Evolutionary conservation across 2,113 vertebrate species (phyloP), one percentile per base, ranked within the genome.

Genomic region (Melanocharis versteri): DNA sequence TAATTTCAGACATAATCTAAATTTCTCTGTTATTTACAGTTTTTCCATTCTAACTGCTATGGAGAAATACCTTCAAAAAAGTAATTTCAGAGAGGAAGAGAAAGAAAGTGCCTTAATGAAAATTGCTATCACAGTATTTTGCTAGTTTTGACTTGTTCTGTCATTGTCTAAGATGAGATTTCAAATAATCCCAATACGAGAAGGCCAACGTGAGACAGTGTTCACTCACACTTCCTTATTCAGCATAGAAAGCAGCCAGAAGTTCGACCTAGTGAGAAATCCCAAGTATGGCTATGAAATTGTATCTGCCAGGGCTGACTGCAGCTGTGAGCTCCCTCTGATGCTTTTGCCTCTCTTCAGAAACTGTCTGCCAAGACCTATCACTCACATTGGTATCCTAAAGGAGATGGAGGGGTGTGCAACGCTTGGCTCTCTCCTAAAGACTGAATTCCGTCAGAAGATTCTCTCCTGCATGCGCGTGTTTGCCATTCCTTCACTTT

Each of bases 231-330:
- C 83, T 96, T 94, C 96, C 94, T 96, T 97, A 88, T 96, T 96
- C 93, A 96, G 94, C 3, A 2, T 18, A 64, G 54, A 83, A 81
- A 47, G 66, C 87, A 88, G 79, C 68, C 76, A 91, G 68, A 65
- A 96, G 78, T 22, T 65, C 2, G 0, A 31, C 40, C 35, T 27
- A 78, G 58, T 26, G 68, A 92, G 92, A 96, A 95, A 96, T 92
- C 85, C 96, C 92, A 96, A 96, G 90, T 96, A 97, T 94, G 94
- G 94, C 94, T 48, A 90, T 89, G 90, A 88, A 94, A 92, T 24
- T 0, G 1, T 37, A 76, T 89, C 94, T 87, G 72, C 79, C 80
- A 70, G 71, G 83, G 78, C 80, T 71, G 66, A 68, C 35, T 70
- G 68, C 86, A 75, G 91, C 91, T 80, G 75, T 58, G 30, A 71